Percentiles rank a stretch among this genome's conserved stretches.
phyloP scores from a whole-genome alignment of 2,888 invertebrate genomes.

The Lobophora halterata region DNA sequence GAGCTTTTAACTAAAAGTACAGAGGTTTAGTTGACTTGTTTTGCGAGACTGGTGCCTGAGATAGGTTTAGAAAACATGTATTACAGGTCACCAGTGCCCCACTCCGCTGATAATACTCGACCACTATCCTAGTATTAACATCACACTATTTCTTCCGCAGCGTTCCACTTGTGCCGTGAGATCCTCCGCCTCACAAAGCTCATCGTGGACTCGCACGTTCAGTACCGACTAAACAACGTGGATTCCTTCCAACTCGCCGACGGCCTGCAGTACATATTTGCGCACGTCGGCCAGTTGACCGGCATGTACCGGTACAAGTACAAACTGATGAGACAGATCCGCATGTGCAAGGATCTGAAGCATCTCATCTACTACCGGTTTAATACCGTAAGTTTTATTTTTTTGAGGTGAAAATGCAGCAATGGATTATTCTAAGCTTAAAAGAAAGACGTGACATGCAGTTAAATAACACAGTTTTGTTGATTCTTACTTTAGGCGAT shows the following conservation, averaged over 20 bases:
- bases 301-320: slow-evolving; percentile 99
- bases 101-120: no score
- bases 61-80: no score
- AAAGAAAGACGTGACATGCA: no score
- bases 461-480: no score
- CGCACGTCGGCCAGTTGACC: slow-evolving; percentile 99
- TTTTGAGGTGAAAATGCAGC: no score
- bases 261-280: slow-evolving; percentile 99
- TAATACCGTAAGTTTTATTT: slow-evolving; percentile 89
- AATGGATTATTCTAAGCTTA: no score
- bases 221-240: slow-evolving; percentile 99
- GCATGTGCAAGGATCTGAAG: slow-evolving; percentile 99
- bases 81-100: no score
- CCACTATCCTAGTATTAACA: no score
- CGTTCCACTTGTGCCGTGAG: slow-evolving; percentile 99
- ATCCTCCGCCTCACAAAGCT: slow-evolving; percentile 98
- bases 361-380: slow-evolving; percentile 99
- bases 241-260: slow-evolving; percentile 99
- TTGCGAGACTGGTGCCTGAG: no score
- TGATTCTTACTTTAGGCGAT: no score
- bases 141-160: slow-evolving; percentile 62
- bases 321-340: slow-evolving; percentile 98
- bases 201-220: slow-evolving; percentile 99
- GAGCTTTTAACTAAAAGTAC: no score
- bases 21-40: no score